phyloP scores from a whole-genome alignment of 2,888 invertebrate genomes.

The Plebejus melissa region DNA sequence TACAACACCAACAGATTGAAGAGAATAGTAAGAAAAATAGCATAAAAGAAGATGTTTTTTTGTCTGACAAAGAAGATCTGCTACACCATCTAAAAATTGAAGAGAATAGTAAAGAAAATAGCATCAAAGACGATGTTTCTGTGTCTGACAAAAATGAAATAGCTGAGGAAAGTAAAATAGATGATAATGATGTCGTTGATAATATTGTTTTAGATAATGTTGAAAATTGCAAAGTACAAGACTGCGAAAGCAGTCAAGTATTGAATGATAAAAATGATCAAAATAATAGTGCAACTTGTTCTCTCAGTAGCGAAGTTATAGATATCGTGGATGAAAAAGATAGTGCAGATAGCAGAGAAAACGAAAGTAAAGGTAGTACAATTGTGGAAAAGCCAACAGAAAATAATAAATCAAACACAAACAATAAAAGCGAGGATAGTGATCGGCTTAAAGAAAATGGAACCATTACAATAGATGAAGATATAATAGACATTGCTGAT shows the following conservation, averaged over 20 bases:
- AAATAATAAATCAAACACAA: neutral
- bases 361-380: neutral
- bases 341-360: neutral
- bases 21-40: neutral
- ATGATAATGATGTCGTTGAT: neutral
- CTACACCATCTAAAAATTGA: neutral
- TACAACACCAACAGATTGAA: neutral
- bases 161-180: neutral
- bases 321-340: slow-evolving; percentile 35
- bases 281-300: neutral
- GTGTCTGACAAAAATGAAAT: neutral
- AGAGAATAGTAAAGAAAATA: neutral
- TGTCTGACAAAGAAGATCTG: neutral
- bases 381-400: neutral
- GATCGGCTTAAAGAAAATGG: slow-evolving; percentile 17
- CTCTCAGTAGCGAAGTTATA: slow-evolving; percentile 31
- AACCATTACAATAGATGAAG: slow-evolving; percentile 25
- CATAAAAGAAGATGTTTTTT: neutral
- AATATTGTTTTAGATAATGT: neutral
- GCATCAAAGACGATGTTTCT: neutral
- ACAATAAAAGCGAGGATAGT: neutral
- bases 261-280: neutral
- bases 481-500: slow-evolving; percentile 35
- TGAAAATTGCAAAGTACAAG: neutral
- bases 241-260: neutral